Conservation (phyloP, 2,888 invertebrate species). For the Andricus quercusramuli region DNA sequence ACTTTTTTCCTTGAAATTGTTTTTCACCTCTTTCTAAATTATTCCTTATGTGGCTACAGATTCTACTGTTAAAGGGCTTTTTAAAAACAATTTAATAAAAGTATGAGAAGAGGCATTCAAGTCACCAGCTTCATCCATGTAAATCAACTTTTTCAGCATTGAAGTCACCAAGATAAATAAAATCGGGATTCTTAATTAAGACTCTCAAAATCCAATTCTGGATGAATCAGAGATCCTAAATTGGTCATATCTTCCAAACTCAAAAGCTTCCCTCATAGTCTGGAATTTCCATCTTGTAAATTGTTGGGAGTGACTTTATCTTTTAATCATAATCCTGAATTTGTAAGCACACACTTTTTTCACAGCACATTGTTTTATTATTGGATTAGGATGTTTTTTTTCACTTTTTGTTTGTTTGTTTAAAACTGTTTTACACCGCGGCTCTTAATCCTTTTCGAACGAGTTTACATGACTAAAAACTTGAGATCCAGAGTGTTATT, state of each 20-base stretch:
- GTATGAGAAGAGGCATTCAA: constrained; percentile 11
- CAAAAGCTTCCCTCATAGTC: neutral
- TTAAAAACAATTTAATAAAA: neutral
- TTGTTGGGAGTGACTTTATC: neutral
- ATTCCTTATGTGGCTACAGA: constrained; percentile 7
- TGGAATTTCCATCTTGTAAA: neutral
- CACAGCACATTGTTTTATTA: constrained; percentile 5
- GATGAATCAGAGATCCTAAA: constrained; percentile 16
- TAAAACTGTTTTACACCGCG: neutral
- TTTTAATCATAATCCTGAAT: constrained; percentile 9
- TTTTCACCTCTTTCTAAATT: neutral
- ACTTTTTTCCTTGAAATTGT: too few species aligned
- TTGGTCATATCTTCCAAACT: neutral
- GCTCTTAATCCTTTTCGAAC: neutral
- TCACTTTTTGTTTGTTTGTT: neutral
- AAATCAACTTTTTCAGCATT: constrained; percentile 15
- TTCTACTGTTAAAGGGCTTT: neutral
- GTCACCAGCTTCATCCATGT: neutral
- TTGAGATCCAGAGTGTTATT: neutral
- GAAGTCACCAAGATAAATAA: neutral
- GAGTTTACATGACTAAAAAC: neutral
- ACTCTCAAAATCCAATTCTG: neutral
- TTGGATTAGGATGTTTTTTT: neutral
- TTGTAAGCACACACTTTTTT: neutral
- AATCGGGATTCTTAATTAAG: neutral